A percentile compares a stretch with the other conserved stretches of the same genome.
phyloP scores from a whole-genome alignment of 2,797 vertebrate genomes.

The Halcyon chelicuti region DNA sequence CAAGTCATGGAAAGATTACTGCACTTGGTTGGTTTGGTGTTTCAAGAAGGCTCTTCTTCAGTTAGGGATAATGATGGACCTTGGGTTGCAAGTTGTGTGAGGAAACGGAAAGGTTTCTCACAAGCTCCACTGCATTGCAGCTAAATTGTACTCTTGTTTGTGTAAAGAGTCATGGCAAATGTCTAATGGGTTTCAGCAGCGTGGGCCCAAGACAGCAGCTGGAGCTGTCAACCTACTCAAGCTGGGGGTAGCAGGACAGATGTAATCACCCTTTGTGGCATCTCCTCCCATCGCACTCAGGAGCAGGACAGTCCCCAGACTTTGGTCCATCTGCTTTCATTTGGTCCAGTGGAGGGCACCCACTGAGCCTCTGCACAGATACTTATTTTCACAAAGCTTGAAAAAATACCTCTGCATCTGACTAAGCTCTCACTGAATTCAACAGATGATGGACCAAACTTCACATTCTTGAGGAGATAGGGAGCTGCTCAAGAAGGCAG shows the following conservation, averaged over 20 bases:
- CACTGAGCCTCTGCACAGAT: neutral
- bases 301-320: fast-evolving
- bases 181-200: fast-evolving
- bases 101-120: neutral
- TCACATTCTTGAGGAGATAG: neutral
- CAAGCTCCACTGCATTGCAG: neutral
- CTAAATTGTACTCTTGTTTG: fast-evolving
- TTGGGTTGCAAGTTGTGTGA: fast-evolving
- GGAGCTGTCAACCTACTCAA: fast-evolving
- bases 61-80: neutral
- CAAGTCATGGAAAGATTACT: neutral
- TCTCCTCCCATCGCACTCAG: fast-evolving
- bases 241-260: neutral
- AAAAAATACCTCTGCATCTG: neutral
- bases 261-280: neutral
- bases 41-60: neutral
- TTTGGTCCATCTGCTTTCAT: neutral
- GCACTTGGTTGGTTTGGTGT: neutral
- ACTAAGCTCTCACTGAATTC: neutral
- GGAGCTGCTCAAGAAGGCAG: fast-evolving
- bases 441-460: neutral
- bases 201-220: neutral
- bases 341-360: neutral
- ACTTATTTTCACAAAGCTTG: neutral
- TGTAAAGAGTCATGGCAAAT: neutral